Evolutionary conservation across 2,113 vertebrate species (phyloP).

Genomic region (Centropristis striata): DNA sequence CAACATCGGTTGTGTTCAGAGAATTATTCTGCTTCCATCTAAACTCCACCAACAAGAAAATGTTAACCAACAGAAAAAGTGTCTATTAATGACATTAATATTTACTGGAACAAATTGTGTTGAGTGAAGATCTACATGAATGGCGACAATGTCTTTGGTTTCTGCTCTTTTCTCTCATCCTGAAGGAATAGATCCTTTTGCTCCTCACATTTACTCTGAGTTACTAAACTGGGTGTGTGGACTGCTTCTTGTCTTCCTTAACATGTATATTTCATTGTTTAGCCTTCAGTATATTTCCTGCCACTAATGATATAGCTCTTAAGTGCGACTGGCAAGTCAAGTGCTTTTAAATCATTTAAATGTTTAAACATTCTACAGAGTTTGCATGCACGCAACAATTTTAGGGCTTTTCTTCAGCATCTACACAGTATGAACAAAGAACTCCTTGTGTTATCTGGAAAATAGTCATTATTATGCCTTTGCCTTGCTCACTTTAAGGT

Average conservation of each 20-base stretch:
- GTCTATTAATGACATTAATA: background rate
- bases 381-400: background rate
- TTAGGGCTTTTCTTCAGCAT: background rate
- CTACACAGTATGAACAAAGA: background rate
- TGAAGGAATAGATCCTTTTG: background rate
- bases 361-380: conserved; percentile 2
- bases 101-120: background rate
- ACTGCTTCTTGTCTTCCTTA: background rate
- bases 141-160: background rate
- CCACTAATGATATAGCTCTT: background rate
- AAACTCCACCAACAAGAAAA: too few species aligned
- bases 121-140: background rate
- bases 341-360: conserved; percentile 27
- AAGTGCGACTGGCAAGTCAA: background rate
- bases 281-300: conserved; percentile 1
- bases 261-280: background rate
- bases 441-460: background rate
- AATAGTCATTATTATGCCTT: background rate
- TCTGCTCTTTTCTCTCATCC: background rate
- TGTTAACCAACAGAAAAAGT: too few species aligned
- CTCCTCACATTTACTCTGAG: background rate
- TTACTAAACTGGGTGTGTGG: background rate
- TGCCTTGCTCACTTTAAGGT: background rate
- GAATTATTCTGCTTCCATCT: too few species aligned
- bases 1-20: too few species aligned